These are phyloP conservation scores for Halocaridina rubra DNA, from an alignment of 2,888 invertebrate genomes.

Conservation along the genomic window DNA sequence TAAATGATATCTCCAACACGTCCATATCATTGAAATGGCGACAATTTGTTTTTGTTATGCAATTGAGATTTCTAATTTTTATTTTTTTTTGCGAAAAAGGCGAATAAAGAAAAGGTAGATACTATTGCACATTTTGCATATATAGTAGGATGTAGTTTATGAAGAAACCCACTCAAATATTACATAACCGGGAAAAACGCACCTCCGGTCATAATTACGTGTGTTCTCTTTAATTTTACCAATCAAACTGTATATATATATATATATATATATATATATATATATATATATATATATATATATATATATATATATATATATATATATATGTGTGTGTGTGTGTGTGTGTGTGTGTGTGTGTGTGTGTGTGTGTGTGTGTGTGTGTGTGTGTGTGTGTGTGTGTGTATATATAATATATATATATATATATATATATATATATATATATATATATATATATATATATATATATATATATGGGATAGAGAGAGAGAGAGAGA, in stretches of 20 bases:
- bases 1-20: no score
- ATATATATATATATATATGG: background rate
- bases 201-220: no score
- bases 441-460: background rate
- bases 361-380: background rate
- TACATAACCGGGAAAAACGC: no score
- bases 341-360: slow-evolving; percentile 34
- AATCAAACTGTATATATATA: slow-evolving; percentile 26
- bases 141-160: no score
- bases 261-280: slow-evolving; percentile 27
- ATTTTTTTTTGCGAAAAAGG: no score
- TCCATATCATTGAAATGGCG: no score
- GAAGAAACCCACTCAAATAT: no score
- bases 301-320: slow-evolving; percentile 21
- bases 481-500: background rate
- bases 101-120: no score
- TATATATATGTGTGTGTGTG: slow-evolving; percentile 33
- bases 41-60: no score
- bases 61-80: no score
- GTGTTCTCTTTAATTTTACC: no score
- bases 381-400: background rate
- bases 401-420: background rate
- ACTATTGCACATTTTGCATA: no score
- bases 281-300: slow-evolving; percentile 9
- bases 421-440: background rate